phyloP scores from a whole-genome alignment of 2,113 vertebrate species.

The Microcebus jonahi region DNA sequence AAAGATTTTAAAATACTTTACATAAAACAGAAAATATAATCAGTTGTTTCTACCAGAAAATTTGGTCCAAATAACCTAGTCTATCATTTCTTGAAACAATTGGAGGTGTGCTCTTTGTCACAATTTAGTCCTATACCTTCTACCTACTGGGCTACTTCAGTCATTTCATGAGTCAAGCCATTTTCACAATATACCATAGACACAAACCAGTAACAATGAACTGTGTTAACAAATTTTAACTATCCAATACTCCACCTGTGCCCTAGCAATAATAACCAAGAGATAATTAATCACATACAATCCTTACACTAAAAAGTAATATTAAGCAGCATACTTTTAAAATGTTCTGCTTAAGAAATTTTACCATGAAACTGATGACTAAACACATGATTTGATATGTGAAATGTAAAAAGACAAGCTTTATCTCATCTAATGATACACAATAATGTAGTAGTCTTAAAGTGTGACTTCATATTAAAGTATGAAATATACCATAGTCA shows the following conservation, averaged over 20 bases:
- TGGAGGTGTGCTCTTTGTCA: neutral
- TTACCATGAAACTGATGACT: neutral
- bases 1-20: too few species aligned
- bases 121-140: neutral
- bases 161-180: neutral
- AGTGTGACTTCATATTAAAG: conserved; percentile 9
- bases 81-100: neutral
- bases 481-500: neutral
- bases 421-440: neutral
- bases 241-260: neutral
- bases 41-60: too few species aligned
- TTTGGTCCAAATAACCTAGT: neutral
- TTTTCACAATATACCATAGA: neutral
- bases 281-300: neutral
- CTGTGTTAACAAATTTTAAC: neutral
- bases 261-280: neutral
- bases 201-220: neutral
- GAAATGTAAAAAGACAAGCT: neutral
- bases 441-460: neutral
- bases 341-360: neutral
- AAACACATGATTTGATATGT: neutral
- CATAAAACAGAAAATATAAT: too few species aligned
- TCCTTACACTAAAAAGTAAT: neutral
- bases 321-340: neutral
- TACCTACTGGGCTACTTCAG: neutral